Conservation (phyloP, 2,797 vertebrate genomes). For the Aplochiton taeniatus region DNA sequence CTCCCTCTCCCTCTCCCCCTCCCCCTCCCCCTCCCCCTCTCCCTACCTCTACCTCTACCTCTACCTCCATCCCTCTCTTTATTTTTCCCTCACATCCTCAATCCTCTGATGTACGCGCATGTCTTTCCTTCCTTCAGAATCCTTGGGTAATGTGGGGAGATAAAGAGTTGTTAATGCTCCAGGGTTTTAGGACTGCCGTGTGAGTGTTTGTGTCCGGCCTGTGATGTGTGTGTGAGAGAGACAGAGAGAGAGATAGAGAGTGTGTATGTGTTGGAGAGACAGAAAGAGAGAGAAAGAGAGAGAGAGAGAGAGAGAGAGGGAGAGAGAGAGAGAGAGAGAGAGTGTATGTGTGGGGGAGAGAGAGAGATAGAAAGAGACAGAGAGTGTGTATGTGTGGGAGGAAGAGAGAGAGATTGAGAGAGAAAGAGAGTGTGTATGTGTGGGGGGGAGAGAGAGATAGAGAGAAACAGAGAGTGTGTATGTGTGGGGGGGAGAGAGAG, state of each 20-base stretch:
- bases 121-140: not conserved
- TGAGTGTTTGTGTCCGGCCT: not conserved
- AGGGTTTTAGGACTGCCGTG: not conserved
- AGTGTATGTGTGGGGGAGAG: too few relatives aligned
- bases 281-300: too few relatives aligned
- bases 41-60: not conserved
- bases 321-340: too few relatives aligned
- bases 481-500: not conserved
- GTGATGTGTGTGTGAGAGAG: too few relatives aligned
- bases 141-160: not conserved
- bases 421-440: too few relatives aligned
- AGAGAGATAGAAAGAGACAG: too few relatives aligned
- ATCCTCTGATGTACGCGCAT: too few relatives aligned
- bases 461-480: not conserved
- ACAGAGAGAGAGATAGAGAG: too few relatives aligned
- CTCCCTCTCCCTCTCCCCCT: not conserved
- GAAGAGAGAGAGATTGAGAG: not conserved
- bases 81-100: not conserved
- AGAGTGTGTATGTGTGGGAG: not conserved
- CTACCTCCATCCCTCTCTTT: not conserved
- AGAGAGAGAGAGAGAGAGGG: too few relatives aligned
- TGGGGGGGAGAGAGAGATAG: too few relatives aligned
- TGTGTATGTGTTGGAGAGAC: too few relatives aligned
- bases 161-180: not conserved
- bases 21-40: not conserved